Base-by-base conservation (phyloP, 2,113 vertebrate genomes). In the Ptilonorhynchus violaceus region DNA sequence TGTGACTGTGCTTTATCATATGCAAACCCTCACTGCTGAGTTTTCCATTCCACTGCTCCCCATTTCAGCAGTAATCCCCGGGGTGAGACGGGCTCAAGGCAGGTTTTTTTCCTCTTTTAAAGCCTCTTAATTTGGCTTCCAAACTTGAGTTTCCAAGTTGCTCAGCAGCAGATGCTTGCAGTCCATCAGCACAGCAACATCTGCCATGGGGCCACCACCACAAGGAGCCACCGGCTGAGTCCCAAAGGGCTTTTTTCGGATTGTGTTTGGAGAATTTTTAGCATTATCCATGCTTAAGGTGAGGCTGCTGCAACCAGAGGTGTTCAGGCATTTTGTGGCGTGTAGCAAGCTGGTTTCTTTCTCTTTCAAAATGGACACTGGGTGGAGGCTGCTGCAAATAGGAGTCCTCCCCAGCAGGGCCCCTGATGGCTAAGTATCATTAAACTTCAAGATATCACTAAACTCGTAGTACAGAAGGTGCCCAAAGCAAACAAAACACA, bases 21-120 rank as follows among this genome's bases (percentile, higher is more conserved):
- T 90, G 93, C 91, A 94, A 94, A 96, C 91, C 73, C 50, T 84
- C 62, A 12, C n/a, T 92, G 81, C 96, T 87, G 69, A 90, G 90
- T 63, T 96, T 97, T 96, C 96, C 96, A 86, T 96, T 91, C 72
- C 96, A 72, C 46, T 87, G 84, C 92, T 93, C 90, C 84, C 85
- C 66, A 35, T 94, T 95, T 94, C 94, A 91, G 88, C 85, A 77
- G 66, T 95, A 96, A 97, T 96, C 96, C 92, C 94, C 0, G 0
- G 66, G 85, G 81, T 69, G 33, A 89, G 93, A 92, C 4, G 0
- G 13, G 77, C 70, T 93, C 66, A 83, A 88, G 75, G 75, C 81
- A 96, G 87, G 52, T 69, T 96, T 86, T 76, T 64, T 77, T 42
- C 66, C 78, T 88, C 90, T 88, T 68, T 59, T 64, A 96, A 96